phyloP scores from a whole-genome alignment of 2,113 vertebrate genomes.

The Actinemys pallida region DNA sequence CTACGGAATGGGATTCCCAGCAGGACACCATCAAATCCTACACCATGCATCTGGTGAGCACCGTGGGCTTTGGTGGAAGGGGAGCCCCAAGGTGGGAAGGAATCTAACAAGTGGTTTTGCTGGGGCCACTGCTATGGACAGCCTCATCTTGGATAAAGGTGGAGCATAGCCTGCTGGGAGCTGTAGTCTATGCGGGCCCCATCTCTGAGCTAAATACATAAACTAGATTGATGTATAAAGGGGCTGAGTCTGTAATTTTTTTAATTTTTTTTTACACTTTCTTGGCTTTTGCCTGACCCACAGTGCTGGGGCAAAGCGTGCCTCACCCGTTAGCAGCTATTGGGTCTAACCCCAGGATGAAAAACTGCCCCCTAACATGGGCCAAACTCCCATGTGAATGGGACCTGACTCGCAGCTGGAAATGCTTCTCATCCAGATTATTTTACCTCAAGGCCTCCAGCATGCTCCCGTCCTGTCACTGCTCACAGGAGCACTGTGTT shows the following conservation, averaged over 20 bases:
- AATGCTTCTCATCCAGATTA: neutral
- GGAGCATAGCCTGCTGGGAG: neutral
- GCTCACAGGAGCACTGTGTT: neutral
- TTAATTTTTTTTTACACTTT: neutral
- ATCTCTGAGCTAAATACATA: neutral
- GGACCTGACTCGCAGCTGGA: neutral
- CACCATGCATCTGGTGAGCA: conserved; percentile 93
- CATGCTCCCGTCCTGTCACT: neutral
- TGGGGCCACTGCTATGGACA: neutral
- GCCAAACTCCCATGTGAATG: neutral
- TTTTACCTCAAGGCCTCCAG: neutral
- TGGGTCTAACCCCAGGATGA: neutral
- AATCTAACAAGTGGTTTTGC: neutral
- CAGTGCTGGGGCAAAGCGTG: neutral
- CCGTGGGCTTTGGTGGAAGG: accelerated
- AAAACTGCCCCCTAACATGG: neutral
- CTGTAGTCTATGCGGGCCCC: neutral
- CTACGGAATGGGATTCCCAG: conserved; percentile 96
- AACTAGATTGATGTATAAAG: neutral
- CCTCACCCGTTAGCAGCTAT: neutral
- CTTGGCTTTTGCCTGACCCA: neutral
- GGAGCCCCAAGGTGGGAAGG: neutral
- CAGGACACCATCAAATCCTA: conserved; percentile 93
- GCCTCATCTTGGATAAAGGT: neutral
- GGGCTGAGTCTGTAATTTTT: neutral